These are phyloP conservation scores for Budorcas taxicolor DNA, from an alignment of 2,113 vertebrate genomes.

Conservation along the genomic window DNA sequence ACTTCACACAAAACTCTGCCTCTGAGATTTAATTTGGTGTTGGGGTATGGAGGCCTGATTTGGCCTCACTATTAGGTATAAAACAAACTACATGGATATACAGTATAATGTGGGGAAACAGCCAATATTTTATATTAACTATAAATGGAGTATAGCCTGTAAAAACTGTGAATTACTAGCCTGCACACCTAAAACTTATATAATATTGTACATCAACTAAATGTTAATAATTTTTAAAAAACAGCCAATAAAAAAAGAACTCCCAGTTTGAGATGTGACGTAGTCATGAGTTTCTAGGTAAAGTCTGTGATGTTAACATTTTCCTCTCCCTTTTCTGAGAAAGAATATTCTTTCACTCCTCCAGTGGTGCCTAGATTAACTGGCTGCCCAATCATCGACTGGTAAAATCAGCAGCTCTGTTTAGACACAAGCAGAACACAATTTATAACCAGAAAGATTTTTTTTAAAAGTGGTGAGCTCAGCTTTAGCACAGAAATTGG, in stretches of 20 bases:
- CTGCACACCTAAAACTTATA: not conserved
- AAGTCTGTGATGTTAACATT: not conserved
- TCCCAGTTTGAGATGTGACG: not conserved
- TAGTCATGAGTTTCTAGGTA: not conserved
- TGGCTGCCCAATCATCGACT: accelerated
- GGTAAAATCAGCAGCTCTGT: not conserved
- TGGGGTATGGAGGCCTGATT: not conserved
- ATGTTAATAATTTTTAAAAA: not conserved
- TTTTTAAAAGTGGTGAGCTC: not conserved
- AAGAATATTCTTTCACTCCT: not conserved
- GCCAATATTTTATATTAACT: not conserved
- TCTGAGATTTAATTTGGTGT: not conserved
- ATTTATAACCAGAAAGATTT: not conserved
- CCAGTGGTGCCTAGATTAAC: not conserved
- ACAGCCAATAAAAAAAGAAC: not conserved
- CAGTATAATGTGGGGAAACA: not conserved
- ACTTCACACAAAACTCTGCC: not conserved
- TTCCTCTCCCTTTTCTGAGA: not conserved
- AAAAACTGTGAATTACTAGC: not conserved
- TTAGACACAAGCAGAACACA: not conserved
- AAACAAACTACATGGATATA: not conserved
- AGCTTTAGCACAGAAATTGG: not conserved
- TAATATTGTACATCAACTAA: not conserved
- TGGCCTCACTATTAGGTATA: not conserved
- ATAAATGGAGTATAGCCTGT: not conserved